phyloP scores from a whole-genome alignment of 2,888 invertebrate species.

The Calameuta pallipes region DNA sequence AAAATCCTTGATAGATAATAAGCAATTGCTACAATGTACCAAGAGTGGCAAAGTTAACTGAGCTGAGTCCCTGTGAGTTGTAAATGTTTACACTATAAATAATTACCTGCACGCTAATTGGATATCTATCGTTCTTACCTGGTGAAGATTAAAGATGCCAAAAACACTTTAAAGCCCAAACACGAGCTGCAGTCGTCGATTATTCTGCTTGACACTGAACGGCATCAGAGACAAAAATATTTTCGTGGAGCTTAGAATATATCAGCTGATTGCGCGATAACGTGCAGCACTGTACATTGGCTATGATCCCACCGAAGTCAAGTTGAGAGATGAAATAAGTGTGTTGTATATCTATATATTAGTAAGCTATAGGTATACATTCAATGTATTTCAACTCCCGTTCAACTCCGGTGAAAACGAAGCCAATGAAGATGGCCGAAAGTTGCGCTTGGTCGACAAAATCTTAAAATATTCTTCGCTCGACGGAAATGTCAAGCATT shows the following conservation, averaged over 20 bases:
- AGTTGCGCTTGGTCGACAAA: too few relatives aligned
- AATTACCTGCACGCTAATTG: background rate
- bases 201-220: background rate
- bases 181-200: background rate
- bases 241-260: background rate
- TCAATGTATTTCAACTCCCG: background rate
- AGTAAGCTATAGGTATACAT: background rate
- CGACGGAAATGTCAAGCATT: too few relatives aligned
- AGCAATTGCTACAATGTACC: background rate
- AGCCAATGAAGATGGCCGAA: too few relatives aligned
- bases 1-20: background rate
- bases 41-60: background rate
- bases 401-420: too few relatives aligned
- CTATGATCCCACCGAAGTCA: background rate
- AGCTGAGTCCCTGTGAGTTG: background rate
- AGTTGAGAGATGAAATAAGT: background rate
- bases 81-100: background rate
- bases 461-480: too few relatives aligned
- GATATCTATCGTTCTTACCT: background rate
- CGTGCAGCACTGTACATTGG: background rate
- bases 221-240: background rate
- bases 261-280: background rate
- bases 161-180: background rate
- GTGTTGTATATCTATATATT: background rate
- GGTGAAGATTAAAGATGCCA: background rate